Conservation (phyloP, 1,140 invertebrate species). For the Drosophila kikkawai region DNA sequence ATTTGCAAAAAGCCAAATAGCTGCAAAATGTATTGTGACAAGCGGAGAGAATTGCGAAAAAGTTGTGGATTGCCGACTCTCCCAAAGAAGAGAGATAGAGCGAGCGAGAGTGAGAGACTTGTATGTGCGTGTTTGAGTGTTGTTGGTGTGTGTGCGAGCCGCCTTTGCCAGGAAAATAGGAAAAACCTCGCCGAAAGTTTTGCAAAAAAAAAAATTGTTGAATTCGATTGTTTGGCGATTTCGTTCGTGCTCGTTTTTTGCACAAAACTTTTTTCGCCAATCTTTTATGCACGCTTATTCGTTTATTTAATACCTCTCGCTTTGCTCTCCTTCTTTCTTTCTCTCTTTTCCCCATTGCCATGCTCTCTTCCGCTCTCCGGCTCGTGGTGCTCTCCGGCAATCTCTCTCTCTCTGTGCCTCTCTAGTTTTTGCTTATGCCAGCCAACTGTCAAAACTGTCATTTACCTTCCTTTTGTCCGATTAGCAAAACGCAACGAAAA, state of each 20-base stretch:
- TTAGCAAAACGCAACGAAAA: constrained; percentile 64
- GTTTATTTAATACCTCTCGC: constrained; percentile 65
- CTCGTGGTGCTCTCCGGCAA: constrained; percentile 41
- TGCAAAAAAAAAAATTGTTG: constrained; percentile 41
- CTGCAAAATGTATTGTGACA: constrained; percentile 58
- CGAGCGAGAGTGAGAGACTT: constrained; percentile 11
- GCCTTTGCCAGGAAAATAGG: constrained; percentile 38
- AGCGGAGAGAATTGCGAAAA: constrained; percentile 33
- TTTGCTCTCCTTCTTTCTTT: constrained; percentile 23
- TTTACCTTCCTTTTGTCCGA: constrained; percentile 69
- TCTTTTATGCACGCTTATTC: constrained; percentile 74
- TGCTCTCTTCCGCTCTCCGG: constrained; percentile 19
- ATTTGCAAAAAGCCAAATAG: constrained; percentile 54
- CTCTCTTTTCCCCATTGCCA: constrained; percentile 27
- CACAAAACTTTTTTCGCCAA: constrained; percentile 64
- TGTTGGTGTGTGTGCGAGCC: constrained; percentile 29
- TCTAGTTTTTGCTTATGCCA: constrained; percentile 48
- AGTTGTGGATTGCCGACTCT: constrained; percentile 50
- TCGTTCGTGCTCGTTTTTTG: constrained; percentile 40
- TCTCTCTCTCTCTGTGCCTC: constrained; percentile 26
- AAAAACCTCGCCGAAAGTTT: constrained; percentile 37
- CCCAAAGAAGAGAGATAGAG: constrained; percentile 15
- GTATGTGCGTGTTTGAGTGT: constrained; percentile 14
- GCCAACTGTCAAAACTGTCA: constrained; percentile 71
- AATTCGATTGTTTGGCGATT: constrained; percentile 41